Evolutionary conservation across 2,888 invertebrate genomes (phyloP).

Genomic region (Lasioglossum calceatum): DNA sequence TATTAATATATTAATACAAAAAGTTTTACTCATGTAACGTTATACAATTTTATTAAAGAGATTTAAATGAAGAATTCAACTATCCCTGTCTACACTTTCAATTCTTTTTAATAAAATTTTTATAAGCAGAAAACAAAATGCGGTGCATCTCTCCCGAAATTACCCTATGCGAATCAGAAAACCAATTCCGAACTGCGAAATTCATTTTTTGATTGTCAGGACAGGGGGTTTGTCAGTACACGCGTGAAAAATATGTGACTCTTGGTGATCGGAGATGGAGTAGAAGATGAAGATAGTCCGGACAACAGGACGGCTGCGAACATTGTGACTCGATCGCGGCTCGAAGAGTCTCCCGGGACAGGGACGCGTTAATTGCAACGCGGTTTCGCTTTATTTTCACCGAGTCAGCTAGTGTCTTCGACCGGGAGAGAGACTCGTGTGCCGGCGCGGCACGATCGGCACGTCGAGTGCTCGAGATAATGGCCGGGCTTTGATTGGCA

Average conservation of each 20-base stretch:
- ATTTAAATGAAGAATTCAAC: too few relatives aligned
- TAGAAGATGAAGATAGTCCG: not conserved
- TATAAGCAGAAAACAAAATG: too few relatives aligned
- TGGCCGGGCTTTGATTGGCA: constrained; percentile 51
- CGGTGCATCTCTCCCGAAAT: too few relatives aligned
- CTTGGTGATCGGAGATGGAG: not conserved
- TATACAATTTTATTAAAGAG: too few relatives aligned
- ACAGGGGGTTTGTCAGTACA: too few relatives aligned
- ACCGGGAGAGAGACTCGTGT: constrained; percentile 17
- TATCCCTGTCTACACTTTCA: too few relatives aligned
- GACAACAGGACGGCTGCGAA: not conserved
- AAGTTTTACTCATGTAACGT: too few relatives aligned
- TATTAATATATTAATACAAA: too few relatives aligned
- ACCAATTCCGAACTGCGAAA: too few relatives aligned
- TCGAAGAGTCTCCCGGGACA: not conserved
- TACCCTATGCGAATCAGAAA: too few relatives aligned
- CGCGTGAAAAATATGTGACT: not conserved
- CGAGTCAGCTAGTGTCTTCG: constrained; percentile 32
- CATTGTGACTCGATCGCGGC: constrained; percentile 1
- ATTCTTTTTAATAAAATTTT: too few relatives aligned
- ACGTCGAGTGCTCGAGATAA: constrained; percentile 41
- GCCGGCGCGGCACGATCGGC: constrained; percentile 36
- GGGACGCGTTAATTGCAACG: constrained; percentile 4
- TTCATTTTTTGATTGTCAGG: too few relatives aligned
- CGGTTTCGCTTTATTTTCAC: constrained; percentile 20